Conservation (phyloP, 2,888 invertebrate species). For the Pandemis corylana region DNA sequence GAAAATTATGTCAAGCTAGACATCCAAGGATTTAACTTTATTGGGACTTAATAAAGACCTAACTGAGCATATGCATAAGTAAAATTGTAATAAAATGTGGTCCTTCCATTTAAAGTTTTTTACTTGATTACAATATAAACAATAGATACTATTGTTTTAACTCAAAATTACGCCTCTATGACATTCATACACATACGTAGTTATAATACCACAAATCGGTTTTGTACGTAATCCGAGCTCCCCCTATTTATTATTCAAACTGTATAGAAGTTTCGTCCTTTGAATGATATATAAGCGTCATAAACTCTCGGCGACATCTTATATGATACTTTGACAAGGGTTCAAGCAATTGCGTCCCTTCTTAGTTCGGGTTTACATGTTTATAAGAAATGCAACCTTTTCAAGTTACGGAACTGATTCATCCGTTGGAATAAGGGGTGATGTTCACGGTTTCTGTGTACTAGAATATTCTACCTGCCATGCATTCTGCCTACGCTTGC, state of each 20-base stretch:
- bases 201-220: not conserved
- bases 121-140: no score
- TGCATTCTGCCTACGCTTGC: no score
- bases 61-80: no score
- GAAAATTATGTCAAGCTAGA: no score
- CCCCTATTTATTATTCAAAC: constrained; percentile 15
- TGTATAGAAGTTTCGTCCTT: constrained; percentile 5
- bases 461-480: not conserved
- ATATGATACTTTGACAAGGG: constrained; percentile 42
- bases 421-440: not conserved
- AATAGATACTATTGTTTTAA: no score
- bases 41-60: no score
- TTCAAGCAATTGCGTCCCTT: constrained; percentile 29
- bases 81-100: no score
- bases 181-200: not conserved
- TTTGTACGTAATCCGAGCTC: not conserved
- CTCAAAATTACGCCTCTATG: no score
- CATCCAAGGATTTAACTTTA: no score
- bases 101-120: no score
- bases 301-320: constrained; percentile 32
- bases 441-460: not conserved
- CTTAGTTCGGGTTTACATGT: constrained; percentile 20
- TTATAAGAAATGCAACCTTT: constrained; percentile 28
- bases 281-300: constrained; percentile 32
- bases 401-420: not conserved